Base-by-base conservation (phyloP, 2,888 invertebrate genomes). In the Caradrina clavipalpis region DNA sequence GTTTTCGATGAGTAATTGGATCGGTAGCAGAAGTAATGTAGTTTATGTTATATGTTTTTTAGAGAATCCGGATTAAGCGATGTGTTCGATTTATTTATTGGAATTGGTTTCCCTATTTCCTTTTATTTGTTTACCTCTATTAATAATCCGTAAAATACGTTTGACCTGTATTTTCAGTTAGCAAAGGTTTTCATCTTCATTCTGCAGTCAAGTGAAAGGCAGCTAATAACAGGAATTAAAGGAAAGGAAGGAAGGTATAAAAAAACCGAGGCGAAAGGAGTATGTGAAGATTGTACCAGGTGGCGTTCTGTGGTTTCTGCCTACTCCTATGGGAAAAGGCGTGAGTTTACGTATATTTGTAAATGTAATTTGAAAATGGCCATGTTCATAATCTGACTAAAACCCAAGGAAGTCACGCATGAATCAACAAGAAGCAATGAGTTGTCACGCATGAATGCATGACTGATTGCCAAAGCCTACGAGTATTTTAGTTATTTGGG, bases 71-170 rank as follows among this genome's bases (percentile, higher is more conserved):
- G 79, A 82, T 80, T 81, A 83, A 83, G 74, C 70, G 83, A 82
- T 82, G 79, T 76, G 76, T 73, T 78, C 80, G 80, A 82, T 87
- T 87, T 86, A 80, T 86, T 81, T 83, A 80, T 76, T 69, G 68
- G 62, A 73, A 78, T 72, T 75, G 74, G 64, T 77, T 81, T 73
- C 62, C 64, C 51, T 69, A 66, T 83, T 78, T 76, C 57, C 63
- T 69, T 73, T 72, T 47, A 42, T 58, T 57, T 55, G 65, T 69
- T 50, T 47, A 51, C n/a, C 17, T 19, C 35, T 31, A 50, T 55
- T 35, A 59, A 56, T 59, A 54, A 63, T 64, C 69, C 67, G 50
- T 19, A 42, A 51, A 55, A 1, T 56, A 15, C 10, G 35, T 42
- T 66, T 45, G 26, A 50, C 53, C 45, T 39, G 54, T 5, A 49